Conservation (phyloP, 2,113 vertebrate genomes). For the Merops nubicus region DNA sequence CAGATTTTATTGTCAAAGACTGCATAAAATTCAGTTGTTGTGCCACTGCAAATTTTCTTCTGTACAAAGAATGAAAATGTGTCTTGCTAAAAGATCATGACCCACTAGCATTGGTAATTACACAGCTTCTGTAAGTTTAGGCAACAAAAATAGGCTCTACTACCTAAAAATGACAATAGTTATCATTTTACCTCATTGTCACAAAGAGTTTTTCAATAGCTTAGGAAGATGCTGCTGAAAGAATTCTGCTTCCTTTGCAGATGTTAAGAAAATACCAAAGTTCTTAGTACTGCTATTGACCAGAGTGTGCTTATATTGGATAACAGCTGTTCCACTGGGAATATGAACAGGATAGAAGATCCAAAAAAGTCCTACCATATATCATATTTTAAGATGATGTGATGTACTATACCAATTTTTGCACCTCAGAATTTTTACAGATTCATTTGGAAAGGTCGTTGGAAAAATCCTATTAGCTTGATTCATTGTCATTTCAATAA, state of each 20-base stretch:
- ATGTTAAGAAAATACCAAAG: neutral
- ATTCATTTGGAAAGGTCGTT: conserved; percentile 32
- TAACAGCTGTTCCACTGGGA: neutral
- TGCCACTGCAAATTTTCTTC: conserved; percentile 46
- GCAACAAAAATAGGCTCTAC: conserved; percentile 26
- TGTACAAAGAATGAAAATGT: conserved; percentile 9
- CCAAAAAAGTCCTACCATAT: neutral
- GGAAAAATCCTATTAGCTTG: conserved; percentile 23
- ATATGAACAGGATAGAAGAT: neutral
- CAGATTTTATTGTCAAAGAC: conserved; percentile 25
- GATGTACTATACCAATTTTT: conserved; percentile 5
- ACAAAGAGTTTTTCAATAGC: neutral
- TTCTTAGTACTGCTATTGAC: neutral
- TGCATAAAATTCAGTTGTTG: conserved; percentile 37
- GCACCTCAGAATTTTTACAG: conserved; percentile 7
- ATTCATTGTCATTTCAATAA: conserved; percentile 30
- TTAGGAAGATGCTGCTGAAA: neutral
- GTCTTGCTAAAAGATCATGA: conserved; percentile 26
- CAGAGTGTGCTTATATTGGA: neutral
- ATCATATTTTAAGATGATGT: conserved; percentile 9
- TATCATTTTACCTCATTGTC: conserved; percentile 28
- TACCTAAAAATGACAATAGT: conserved; percentile 13
- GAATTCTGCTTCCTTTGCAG: conserved; percentile 27
- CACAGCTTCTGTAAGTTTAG: conserved; percentile 3
- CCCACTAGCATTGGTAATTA: conserved; percentile 40